phyloP scores from a whole-genome alignment of 1,140 invertebrate genomes.

The Sinonovacula constricta region DNA sequence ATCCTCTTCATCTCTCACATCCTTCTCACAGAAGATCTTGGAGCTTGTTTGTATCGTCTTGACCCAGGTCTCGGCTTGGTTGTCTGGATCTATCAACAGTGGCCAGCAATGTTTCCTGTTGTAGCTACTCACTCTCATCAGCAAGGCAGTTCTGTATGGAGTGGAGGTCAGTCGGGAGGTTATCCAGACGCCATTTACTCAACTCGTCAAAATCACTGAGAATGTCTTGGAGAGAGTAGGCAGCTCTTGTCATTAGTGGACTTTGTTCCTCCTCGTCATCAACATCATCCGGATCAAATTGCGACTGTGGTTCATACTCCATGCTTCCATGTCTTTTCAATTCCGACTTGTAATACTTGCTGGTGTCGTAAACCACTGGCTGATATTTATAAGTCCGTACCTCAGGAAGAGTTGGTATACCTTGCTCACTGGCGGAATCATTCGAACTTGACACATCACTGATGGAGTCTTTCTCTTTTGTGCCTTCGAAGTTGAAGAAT shows the following conservation, averaged over 20 bases:
- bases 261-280: conserved; percentile 70
- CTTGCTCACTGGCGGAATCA: conserved; percentile 58
- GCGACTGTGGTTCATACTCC: conserved; percentile 62
- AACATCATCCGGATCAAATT: conserved; percentile 60
- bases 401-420: conserved; percentile 60
- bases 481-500: conserved; percentile 50
- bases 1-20: conserved; percentile 58
- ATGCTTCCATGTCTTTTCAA: conserved; percentile 69
- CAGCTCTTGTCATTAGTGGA: conserved; percentile 61
- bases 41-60: conserved; percentile 67
- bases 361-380: conserved; percentile 69
- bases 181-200: conserved; percentile 72
- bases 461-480: conserved; percentile 50
- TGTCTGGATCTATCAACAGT: conserved; percentile 76
- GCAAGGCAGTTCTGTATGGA: conserved; percentile 75
- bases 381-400: conserved; percentile 70
- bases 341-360: conserved; percentile 74
- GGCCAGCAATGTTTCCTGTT: conserved; percentile 77
- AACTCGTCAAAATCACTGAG: conserved; percentile 76
- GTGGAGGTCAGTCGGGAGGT: conserved; percentile 73
- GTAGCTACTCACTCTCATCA: conserved; percentile 72
- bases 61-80: conserved; percentile 75
- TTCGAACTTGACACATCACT: conserved; percentile 57
- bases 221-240: conserved; percentile 73
- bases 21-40: conserved; percentile 68